Evolutionary conservation across 92 coral and sea anemone species (phyloP).

Genomic region (Porites rus): DNA sequence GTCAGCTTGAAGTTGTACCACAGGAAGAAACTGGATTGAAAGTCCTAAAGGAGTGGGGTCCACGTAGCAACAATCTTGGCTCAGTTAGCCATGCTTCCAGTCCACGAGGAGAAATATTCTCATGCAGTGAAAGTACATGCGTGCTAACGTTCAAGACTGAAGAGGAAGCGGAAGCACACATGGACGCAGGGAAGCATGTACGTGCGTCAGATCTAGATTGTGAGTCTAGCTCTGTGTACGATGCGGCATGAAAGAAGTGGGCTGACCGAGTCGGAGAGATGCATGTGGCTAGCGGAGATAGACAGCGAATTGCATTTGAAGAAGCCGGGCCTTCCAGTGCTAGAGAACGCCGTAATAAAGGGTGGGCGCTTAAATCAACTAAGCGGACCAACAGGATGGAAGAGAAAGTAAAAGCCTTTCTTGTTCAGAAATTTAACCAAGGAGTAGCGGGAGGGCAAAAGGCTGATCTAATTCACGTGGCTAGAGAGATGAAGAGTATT

Average conservation of each 20-base stretch:
- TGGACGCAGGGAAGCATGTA: constrained; percentile 68
- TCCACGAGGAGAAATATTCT: constrained; percentile 26
- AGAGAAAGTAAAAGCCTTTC: constrained; percentile 58
- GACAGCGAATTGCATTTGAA: constrained; percentile 15
- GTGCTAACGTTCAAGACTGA: constrained; percentile 56
- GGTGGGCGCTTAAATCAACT: constrained; percentile 74
- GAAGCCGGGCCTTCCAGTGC: constrained; percentile 26
- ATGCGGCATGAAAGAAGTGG: constrained; percentile 47
- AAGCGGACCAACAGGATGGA: constrained; percentile 22
- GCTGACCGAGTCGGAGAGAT: constrained; percentile 10
- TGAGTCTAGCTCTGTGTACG: constrained; percentile 51
- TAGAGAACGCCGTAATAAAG: constrained; percentile 40
- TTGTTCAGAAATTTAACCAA: constrained; percentile 61
- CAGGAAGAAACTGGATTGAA: constrained; percentile 19
- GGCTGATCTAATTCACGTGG: constrained; percentile 66
- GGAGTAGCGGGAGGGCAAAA: constrained; percentile 53
- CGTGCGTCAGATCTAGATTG: constrained; percentile 38
- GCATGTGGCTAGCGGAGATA: constrained; percentile 22
- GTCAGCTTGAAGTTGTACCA: not conserved
- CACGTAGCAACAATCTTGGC: constrained; percentile 28
- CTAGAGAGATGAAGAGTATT: constrained; percentile 70
- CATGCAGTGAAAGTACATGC: constrained; percentile 51
- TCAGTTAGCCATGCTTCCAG: not conserved
- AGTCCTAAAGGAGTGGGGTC: constrained; percentile 13
- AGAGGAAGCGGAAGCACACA: constrained; percentile 60